Evolutionary conservation across 2,797 vertebrate species (phyloP), one percentile per base, ranked within the genome.

Genomic region (Pseudochirops cupreus): DNA sequence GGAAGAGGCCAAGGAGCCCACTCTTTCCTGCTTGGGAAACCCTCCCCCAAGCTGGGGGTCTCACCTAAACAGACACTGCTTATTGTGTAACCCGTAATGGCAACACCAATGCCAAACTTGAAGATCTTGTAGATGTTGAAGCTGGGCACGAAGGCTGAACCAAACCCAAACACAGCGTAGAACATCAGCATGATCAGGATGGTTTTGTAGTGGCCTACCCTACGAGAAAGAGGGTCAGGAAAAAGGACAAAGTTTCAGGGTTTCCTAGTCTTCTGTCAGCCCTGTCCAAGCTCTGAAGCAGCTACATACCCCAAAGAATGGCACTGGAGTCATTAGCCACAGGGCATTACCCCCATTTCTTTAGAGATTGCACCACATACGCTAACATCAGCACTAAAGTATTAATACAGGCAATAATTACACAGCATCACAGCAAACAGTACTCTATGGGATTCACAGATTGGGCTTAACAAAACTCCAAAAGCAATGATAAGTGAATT

Each of bases 131-230:
- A 99, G 90, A 99, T 98, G 0, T 99, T 99, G 93, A 99, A 98
- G 96, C 98, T 99, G 87, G 98, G 99, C 91, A 99, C 99, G 96
- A 99, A 99, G 39, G 98, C 99, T 0, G 96, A 93, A 3, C 98
- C 98, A 0, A 99, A 97, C 6, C 99, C 99, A 89, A 99, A 99
- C 82, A 99, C 0, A 5, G 99, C 91, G 58, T 99, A 98, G 2
- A 99, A 90, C 18, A 99, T 90, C 95, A 99, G 28, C 0, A 99
- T 99, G 14, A 99, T 92, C 93, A 99, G 97, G 59, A 99, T 97
- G 92, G 99, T 98, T 0, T 99, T 98, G 62, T 99, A 98, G 5
- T 99, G 99, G 55, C 99, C 99, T 0, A 99, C 98, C 98, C 99
- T 99, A 95, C 0, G n/a, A 67, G 94, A 26, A 50, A 16, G n/a